Evolutionary conservation across 2,113 vertebrate species (phyloP), one percentile per base, ranked within the genome.

Genomic region (Oceanites oceanicus): DNA sequence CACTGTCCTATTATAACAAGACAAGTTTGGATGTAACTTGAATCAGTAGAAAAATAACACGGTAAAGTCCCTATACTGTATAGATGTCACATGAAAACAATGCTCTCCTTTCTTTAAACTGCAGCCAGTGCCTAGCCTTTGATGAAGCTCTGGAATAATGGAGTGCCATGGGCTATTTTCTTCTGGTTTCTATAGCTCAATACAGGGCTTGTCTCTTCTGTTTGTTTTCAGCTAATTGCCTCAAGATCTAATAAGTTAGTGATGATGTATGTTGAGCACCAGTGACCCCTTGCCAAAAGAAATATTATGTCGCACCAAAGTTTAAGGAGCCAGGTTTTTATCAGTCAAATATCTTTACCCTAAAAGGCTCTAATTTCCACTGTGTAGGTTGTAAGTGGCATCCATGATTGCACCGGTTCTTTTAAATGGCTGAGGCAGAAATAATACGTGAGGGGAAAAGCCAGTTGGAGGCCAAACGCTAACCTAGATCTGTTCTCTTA

Each of bases 141-240:
- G 99, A 99, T 99, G 98, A 98, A 19, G 97, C 96, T 98, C 97
- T 98, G 97, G 98, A 99, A 99, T 98, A 98, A 98, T 98, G 97
- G 98, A 98, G 98, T 79, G 98, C 99, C 98, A 98, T 96, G 94
- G 98, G 99, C 98, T 98, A 98, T 99, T 99, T 99, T 98, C 98
- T 98, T 97, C 98, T 97, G 95, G 96, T 98, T 98, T 98, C 97
- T 97, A 84, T 91, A 97, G 98, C 98, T 99, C 99, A 99, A 99
- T 99, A 98, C 98, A 98, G 84, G 95, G 98, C 98, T 99, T 99
- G 99, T 99, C 99, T 99, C 97, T 97, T 98, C 98, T 99, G 99
- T 99, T 99, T 99, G 99, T 99, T 99, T 99, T 99, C 98, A 94
- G 98, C 99, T 99, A 99, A 99, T 99, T 99, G 99, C 98, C 98